Base-by-base conservation (phyloP, 2,888 invertebrate species). In the Tetragnatha montana region DNA sequence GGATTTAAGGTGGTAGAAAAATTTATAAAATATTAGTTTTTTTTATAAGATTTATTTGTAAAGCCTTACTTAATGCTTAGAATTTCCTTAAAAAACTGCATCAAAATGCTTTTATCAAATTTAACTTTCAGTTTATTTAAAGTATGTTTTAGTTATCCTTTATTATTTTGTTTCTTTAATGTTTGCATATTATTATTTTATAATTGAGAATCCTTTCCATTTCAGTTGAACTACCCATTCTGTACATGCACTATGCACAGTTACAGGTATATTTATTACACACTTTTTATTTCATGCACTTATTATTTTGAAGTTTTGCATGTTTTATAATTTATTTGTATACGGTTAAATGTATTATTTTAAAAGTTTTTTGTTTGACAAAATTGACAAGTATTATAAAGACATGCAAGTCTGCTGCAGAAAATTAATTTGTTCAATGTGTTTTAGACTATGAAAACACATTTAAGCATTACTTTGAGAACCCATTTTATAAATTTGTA, bases 301-400 rank as follows among this genome's bases (percentile, higher is more conserved):
- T 91, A 84, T 88, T 35, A 81, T 88, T 89, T 90, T 50, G 68
- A 80, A 80, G 60, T 21, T 71, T 60, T 60, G 49, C 69, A 70
- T 80, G 68, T 70, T 7, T 22, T 73, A 74, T 81, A 92, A 94
- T 94, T 94, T 94, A 94, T 94, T 93, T 94, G 93, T 94, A 7
- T 76, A 50, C 50, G n/a, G 94, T 94, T 94, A 92, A 93, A 93
- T 93, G 93, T 92, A 35, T 35, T 35, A 35, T 35, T 35, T 60
- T 22, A 78, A 22, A 12, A 22, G 6, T 60, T 6, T 75, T 21
- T 8, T 73, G 14, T 73, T 10, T 12, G 14, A 7, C 35, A 35
- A 7, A 22, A 35, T 73, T 73, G 8, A 22, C 10, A 73, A 22
- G 35, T 1, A 35, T 73, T 73, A 35, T 35, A 14, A 73, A 73